Percentiles rank a stretch among this genome's conserved stretches.
These are phyloP conservation scores for Portunus trituberculatus DNA, from an alignment of 1,140 invertebrate genomes.

Conservation along the genomic window DNA sequence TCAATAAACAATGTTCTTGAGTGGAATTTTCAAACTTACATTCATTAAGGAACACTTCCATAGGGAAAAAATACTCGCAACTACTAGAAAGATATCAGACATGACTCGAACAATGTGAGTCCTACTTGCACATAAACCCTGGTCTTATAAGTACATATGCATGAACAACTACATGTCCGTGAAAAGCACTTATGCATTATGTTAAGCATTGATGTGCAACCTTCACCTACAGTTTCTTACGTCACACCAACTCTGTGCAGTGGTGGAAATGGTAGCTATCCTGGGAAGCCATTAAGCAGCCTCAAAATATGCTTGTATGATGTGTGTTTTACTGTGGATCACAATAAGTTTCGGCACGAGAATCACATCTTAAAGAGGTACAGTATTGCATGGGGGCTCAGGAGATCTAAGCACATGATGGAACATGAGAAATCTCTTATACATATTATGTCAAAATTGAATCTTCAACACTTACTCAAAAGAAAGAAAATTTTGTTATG, in stretches of 20 bases:
- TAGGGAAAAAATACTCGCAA: not conserved
- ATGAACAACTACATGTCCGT: not conserved
- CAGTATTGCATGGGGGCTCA: not conserved
- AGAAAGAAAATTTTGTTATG: too few relatives aligned
- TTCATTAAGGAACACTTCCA: constrained; percentile 4
- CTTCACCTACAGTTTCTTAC: not conserved
- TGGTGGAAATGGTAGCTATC: not conserved
- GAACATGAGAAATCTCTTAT: not conserved
- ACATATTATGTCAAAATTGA: not conserved
- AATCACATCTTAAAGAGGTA: constrained; percentile 14
- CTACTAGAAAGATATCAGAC: not conserved
- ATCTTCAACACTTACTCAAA: not conserved
- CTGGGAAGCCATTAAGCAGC: not conserved
- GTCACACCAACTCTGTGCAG: not conserved
- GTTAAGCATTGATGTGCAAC: not conserved
- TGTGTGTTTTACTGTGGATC: not conserved
- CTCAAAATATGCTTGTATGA: not conserved
- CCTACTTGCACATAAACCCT: not conserved
- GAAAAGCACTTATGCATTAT: not conserved
- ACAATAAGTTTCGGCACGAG: not conserved
- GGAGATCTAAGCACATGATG: not conserved
- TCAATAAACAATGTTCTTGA: too few relatives aligned
- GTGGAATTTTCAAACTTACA: not conserved
- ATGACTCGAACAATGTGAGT: not conserved
- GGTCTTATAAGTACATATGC: not conserved